These are phyloP conservation scores for Caenorhabditis brenneri DNA, from an alignment of 1,140 invertebrate species.

Conservation along the genomic window DNA sequence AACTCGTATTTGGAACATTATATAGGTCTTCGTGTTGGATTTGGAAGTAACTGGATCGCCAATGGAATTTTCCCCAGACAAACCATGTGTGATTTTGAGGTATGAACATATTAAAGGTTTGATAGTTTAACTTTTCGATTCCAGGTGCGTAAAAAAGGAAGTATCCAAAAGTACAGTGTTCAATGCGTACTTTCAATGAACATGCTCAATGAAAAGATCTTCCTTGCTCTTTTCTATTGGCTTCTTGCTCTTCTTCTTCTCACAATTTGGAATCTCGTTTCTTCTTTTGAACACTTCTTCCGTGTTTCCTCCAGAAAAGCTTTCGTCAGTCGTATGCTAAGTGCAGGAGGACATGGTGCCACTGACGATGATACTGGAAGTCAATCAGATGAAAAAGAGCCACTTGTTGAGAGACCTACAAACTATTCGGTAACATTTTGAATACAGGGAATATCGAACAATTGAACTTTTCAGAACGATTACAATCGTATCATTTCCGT, in stretches of 20 bases:
- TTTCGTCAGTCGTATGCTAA: slow-evolving; percentile 22
- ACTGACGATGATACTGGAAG: neutral
- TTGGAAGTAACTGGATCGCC: slow-evolving; percentile 57
- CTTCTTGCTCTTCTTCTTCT: slow-evolving; percentile 14
- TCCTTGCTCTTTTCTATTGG: slow-evolving; percentile 62
- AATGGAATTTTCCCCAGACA: slow-evolving; percentile 64
- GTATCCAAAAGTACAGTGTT: slow-evolving; percentile 54
- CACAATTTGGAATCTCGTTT: slow-evolving; percentile 8
- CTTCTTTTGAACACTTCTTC: slow-evolving; percentile 37
- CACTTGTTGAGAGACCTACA: neutral
- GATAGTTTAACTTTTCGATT: too few species aligned
- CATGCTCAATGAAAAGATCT: slow-evolving; percentile 68
- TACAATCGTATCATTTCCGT: neutral
- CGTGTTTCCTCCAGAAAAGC: neutral
- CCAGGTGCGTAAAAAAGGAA: slow-evolving; percentile 52
- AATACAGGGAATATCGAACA: neutral
- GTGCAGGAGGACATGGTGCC: neutral
- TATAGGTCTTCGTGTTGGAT: slow-evolving; percentile 42
- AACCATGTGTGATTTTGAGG: slow-evolving; percentile 65
- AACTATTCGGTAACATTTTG: neutral
- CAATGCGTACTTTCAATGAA: slow-evolving; percentile 65
- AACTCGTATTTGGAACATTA: neutral
- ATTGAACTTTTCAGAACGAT: slow-evolving; percentile 26
- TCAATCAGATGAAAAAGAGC: neutral
- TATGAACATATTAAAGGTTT: neutral